Evolutionary conservation across 2,113 vertebrate genomes (phyloP).

Genomic region (Hippocampus mohnikei): DNA sequence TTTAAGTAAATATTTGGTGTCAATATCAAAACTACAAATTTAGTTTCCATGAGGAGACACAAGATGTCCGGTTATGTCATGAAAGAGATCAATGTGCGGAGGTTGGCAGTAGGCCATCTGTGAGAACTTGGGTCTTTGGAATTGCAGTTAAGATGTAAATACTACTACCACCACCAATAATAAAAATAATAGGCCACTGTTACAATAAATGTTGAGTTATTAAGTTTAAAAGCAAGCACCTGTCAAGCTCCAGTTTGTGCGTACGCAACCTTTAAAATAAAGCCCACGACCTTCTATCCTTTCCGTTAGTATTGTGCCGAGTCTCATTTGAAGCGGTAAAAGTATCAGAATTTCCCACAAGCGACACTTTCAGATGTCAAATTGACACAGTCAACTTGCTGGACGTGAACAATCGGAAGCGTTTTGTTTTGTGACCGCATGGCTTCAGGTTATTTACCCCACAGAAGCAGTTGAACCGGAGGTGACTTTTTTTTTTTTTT

Average conservation of each 20-base stretch:
- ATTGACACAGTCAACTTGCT: not conserved
- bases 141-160: not conserved
- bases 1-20: too few species aligned
- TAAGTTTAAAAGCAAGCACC: not conserved
- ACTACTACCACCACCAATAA: too few species aligned
- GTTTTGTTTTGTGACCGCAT: not conserved
- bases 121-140: not conserved
- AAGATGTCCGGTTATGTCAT: too few species aligned
- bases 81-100: not conserved
- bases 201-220: not conserved
- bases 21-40: too few species aligned
- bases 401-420: not conserved
- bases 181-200: not conserved
- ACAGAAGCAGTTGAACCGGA: slow-evolving; percentile 26
- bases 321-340: not conserved
- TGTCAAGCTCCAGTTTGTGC: not conserved
- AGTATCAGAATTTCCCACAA: not conserved
- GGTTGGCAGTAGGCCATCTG: not conserved
- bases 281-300: not conserved
- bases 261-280: not conserved
- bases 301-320: not conserved
- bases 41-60: too few species aligned
- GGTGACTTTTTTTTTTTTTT: slow-evolving; percentile 10
- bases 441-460: slow-evolving; percentile 13
- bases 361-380: not conserved